Percentiles rank a stretch among this genome's conserved stretches.
These are phyloP conservation scores for Pheucticus melanocephalus DNA, from an alignment of 2,113 vertebrate genomes.

Conservation along the genomic window DNA sequence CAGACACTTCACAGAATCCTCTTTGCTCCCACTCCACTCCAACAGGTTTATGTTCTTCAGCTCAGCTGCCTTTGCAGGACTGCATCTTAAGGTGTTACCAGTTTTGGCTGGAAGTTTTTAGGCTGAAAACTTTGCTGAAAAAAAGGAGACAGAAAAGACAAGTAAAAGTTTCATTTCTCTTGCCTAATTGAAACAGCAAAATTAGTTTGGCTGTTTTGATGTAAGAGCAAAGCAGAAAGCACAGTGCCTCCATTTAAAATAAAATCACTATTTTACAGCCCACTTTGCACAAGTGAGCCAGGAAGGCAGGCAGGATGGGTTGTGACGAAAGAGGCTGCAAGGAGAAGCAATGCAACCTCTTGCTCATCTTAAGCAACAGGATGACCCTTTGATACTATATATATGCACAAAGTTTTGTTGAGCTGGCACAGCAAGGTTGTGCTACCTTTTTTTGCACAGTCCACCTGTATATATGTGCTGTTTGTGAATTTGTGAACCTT, in stretches of 20 bases:
- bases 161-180: not conserved
- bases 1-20: not conserved
- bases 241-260: not conserved
- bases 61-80: not conserved
- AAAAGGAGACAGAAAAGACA: not conserved
- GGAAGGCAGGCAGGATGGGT: not conserved
- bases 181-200: not conserved
- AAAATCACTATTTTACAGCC: fast-evolving
- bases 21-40: not conserved
- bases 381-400: not conserved
- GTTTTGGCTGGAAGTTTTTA: not conserved
- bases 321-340: not conserved
- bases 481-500: not conserved
- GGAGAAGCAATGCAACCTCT: not conserved
- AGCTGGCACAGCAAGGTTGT: not conserved
- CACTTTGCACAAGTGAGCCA: not conserved
- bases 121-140: not conserved
- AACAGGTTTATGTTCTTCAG: not conserved
- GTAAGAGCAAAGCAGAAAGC: not conserved
- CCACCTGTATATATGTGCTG: fast-evolving
- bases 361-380: not conserved
- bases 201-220: not conserved
- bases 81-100: not conserved
- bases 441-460: fast-evolving
- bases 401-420: not conserved